A percentile compares a stretch with the other conserved stretches of the same genome.
phyloP scores from a whole-genome alignment of 2,113 vertebrate species.

The Anthoscopus minutus region DNA sequence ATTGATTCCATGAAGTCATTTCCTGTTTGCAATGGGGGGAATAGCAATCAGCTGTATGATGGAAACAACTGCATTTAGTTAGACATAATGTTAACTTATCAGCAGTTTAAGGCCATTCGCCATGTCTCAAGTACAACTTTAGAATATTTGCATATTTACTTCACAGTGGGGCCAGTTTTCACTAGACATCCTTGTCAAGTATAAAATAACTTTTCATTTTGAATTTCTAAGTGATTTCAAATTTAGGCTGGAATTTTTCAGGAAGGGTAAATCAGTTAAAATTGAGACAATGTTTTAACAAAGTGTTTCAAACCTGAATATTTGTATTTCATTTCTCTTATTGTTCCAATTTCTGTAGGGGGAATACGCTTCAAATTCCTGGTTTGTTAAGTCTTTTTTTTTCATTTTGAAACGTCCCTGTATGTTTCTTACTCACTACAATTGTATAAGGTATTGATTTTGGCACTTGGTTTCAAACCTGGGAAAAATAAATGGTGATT shows the following conservation, averaged over 20 bases:
- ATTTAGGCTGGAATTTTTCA: not conserved
- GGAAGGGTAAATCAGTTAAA: not conserved
- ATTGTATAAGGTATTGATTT: not conserved
- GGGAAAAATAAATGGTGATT: not conserved
- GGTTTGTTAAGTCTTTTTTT: not conserved
- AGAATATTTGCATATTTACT: not conserved
- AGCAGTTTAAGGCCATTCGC: not conserved
- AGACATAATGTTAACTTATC: not conserved
- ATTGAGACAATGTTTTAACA: not conserved
- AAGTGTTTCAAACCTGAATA: not conserved
- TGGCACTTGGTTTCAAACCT: not conserved
- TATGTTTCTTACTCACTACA: not conserved
- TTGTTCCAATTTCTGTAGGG: not conserved
- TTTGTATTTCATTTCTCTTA: not conserved
- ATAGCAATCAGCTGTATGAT: not conserved
- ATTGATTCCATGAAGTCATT: slow-evolving; percentile 16
- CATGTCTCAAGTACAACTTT: not conserved
- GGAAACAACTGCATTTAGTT: not conserved
- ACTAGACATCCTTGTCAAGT: rapidly evolving
- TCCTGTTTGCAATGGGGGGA: not conserved
- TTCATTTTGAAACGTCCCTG: not conserved
- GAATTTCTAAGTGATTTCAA: not conserved
- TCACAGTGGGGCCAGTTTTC: not conserved
- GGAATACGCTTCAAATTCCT: not conserved
- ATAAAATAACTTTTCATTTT: not conserved